Conservation (phyloP, 2,888 invertebrate species). For the Didymodactylos carnosus region DNA sequence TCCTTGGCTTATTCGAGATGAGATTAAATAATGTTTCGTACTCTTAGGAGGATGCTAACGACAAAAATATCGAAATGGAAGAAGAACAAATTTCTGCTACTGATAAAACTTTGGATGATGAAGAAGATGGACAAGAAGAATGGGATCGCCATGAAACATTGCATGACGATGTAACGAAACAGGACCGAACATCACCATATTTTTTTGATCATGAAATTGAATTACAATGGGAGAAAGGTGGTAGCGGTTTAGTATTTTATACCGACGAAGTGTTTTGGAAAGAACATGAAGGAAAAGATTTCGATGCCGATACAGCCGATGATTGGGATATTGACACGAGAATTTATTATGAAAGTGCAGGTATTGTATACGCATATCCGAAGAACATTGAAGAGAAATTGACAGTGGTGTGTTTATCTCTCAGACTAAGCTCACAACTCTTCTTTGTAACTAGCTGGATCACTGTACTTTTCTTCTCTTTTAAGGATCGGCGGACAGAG, state of each 20-base stretch:
- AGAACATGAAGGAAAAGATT: conserved; percentile 23
- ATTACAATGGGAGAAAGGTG: conserved; percentile 43
- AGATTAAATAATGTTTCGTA: too few relatives aligned
- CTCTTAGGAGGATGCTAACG: neutral
- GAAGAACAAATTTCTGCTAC: neutral
- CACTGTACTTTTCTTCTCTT: too few relatives aligned
- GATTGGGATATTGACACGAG: conserved; percentile 43
- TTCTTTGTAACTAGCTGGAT: too few relatives aligned
- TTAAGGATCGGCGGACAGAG: conserved; percentile 36
- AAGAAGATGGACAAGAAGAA: conserved; percentile 38
- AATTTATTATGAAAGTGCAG: conserved; percentile 35
- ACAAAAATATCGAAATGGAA: neutral
- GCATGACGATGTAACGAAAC: conserved; percentile 38
- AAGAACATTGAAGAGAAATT: conserved; percentile 23
- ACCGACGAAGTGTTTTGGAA: conserved; percentile 23
- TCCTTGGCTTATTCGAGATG: too few relatives aligned
- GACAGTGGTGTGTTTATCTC: too few relatives aligned
- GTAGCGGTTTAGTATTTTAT: conserved; percentile 42
- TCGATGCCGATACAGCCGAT: conserved; percentile 41
- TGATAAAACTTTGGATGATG: conserved; percentile 18
- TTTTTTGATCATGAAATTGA: conserved; percentile 31
- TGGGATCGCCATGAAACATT: conserved; percentile 40
- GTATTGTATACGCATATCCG: neutral
- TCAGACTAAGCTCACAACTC: too few relatives aligned
- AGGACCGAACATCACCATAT: conserved; percentile 25